Evolutionary conservation across 2,888 invertebrate species (phyloP), one percentile per base, ranked within the genome.

Genomic region (Diadegma fenestrale): DNA sequence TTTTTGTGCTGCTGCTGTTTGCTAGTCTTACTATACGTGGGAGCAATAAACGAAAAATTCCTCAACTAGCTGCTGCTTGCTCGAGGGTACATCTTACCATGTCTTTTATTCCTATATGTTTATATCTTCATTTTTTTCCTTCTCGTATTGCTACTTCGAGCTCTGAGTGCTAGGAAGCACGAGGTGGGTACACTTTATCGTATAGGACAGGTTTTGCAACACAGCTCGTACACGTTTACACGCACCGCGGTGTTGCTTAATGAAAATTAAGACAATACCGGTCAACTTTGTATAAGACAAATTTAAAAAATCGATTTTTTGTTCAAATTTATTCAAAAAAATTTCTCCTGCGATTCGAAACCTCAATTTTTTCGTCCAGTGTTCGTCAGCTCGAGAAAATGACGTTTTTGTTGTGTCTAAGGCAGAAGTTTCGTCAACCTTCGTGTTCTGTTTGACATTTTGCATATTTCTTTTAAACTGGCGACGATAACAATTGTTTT

Each of bases 41-140:
- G 79, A 83, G 83, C 75, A 71, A 79, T 82, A 79, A 85, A 85
- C 82, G 85, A 85, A 82, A 85, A 82, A 85, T 85, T 82, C 85
- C 85, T 76, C 43, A 82, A 75, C 79, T 71, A 58, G 79, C 82
- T 66, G 75, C 72, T 61, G 61, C 26, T 71, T 63, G 79, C 85
- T 80, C 80, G 76, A 69, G 80, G 82, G 54, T 85, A 79, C 81
- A 54, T 82, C 61, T 83, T 43, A 63, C 73, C 71, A 77, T 63
- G 37, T 72, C 26, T 19, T 68, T n/a, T 75, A 63, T 22, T 43
- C 22, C 22, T 64, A 6, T 51, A 22, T 64, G 19, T 51, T 45
- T 54, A 22, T 72, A 54, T 43, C 17, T 22, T 12, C 5, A 45
- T 75, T 37, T 71, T 41, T 58, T 51, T 48, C 19, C 1, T 71